Base-by-base conservation (phyloP, 1,140 invertebrate species). In the Lasaia peninsularis region DNA sequence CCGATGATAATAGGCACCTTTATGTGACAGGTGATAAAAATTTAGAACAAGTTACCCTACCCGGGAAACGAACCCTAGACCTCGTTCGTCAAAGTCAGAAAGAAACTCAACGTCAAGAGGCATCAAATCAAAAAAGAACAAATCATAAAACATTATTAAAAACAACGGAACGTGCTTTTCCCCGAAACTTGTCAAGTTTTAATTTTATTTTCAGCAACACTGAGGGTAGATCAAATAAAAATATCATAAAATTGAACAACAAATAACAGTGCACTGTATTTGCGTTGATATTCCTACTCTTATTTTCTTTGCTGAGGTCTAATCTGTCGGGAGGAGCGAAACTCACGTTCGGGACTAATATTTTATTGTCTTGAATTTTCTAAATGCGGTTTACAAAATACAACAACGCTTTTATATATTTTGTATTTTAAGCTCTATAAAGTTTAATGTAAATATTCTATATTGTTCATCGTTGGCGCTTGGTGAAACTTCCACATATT, bases 201-300 rank as follows among this genome's bases (percentile, higher is more conserved):
- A 62, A 67, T 65, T 70, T 67, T 67, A 63, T 75, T 68, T 71
- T 61, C 31, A 14, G 18, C 37, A 56, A 33, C 40, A 49, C 60
- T 56, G 52, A 31, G 59, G 67, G 63, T 68, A 64, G 69, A 62
- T 63, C 64, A 68, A 73, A 75, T 75, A 75, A 59, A 71, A 78
- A 80, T 78, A 74, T 71, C 65, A 84, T 83, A 85, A 86, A 86
- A 86, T 85, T 83, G 77, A 67, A 75, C 70, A 62, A 70, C 73
- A 86, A 86, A 86, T 75, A 86, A 71, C 53, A 65, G 65, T 62
- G 70, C 69, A 67, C 60, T 18, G 70, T 86, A 82, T 84, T 86
- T 84, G 80, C 75, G 24, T 58, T 70, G 80, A 75, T 82, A 82
- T 83, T 86, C 69, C 71, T 69, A 78, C 77, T 80, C 78, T 78